Percentiles rank a stretch among this genome's conserved stretches.
Conservation (phyloP, 2,888 invertebrate genomes). For the Eledone cirrhosa region DNA sequence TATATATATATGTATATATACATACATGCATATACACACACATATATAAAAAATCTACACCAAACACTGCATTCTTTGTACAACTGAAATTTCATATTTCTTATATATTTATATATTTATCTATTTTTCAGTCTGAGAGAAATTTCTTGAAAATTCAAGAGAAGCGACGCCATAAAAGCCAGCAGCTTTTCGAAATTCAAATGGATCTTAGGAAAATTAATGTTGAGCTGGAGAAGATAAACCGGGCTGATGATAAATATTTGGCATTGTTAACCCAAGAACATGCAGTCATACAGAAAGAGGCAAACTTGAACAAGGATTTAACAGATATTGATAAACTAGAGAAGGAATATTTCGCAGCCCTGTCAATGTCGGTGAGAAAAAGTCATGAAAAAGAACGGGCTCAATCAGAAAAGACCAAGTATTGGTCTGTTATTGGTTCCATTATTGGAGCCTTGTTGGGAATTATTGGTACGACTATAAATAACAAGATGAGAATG, state of each 20-base stretch:
- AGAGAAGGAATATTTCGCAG: conserved; percentile 77
- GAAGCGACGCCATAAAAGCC: conserved; percentile 53
- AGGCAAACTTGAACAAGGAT: conserved; percentile 69
- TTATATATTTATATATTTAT: no score
- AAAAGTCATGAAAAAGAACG: conserved; percentile 85
- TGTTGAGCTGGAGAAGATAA: conserved; percentile 79
- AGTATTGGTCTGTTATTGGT: conserved; percentile 83
- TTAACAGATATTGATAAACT: conserved; percentile 76
- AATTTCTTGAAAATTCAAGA: conserved; percentile 56
- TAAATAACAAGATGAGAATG: conserved; percentile 76
- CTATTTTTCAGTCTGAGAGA: conserved; percentile 58
- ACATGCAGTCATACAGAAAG: conserved; percentile 65
- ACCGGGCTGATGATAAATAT: conserved; percentile 81
- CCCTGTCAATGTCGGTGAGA: conserved; percentile 79
- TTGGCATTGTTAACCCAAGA: conserved; percentile 78
- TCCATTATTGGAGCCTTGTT: conserved; percentile 74
- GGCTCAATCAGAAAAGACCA: conserved; percentile 82
- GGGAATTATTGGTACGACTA: conserved; percentile 76
- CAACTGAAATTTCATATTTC: no score
- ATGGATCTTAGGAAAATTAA: conserved; percentile 75
- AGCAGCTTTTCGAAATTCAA: conserved; percentile 51
- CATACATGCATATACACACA: no score
- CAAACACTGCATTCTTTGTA: no score
- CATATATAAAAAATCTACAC: no score
- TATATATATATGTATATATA: no score